These are phyloP conservation scores for Ramphastos sulfuratus DNA, from an alignment of 2,113 vertebrate species.

Conservation along the genomic window DNA sequence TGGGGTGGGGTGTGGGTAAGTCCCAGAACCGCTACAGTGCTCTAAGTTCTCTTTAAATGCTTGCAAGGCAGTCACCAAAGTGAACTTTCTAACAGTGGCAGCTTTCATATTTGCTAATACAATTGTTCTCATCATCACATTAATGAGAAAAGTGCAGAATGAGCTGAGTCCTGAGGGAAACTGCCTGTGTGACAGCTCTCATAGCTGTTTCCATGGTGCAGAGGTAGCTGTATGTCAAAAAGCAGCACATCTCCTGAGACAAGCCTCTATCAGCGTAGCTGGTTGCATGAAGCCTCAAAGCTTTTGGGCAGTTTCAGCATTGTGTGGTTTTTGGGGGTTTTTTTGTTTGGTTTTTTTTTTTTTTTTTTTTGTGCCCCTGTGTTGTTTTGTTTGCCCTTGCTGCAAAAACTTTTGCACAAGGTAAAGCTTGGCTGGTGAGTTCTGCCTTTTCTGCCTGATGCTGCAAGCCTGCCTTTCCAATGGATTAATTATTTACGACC, in stretches of 20 bases:
- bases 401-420: not conserved
- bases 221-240: not conserved
- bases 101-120: not conserved
- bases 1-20: too few species aligned
- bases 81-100: not conserved
- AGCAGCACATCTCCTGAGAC: not conserved
- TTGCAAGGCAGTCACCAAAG: not conserved
- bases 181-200: not conserved
- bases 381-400: too few species aligned
- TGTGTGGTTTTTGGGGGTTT: not conserved
- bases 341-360: too few species aligned
- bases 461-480: constrained; percentile 45
- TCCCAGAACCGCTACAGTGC: too few species aligned
- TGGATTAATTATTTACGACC: constrained; percentile 65
- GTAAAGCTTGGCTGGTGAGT: not conserved
- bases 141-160: not conserved
- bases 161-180: not conserved
- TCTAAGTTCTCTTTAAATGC: not conserved
- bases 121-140: not conserved
- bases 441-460: constrained; percentile 22
- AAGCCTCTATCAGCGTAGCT: not conserved
- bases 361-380: too few species aligned
- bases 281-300: not conserved
- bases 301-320: not conserved
- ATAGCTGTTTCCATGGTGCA: not conserved